phyloP scores from a whole-genome alignment of 2,113 vertebrate species.

The Actenoides hombroni region DNA sequence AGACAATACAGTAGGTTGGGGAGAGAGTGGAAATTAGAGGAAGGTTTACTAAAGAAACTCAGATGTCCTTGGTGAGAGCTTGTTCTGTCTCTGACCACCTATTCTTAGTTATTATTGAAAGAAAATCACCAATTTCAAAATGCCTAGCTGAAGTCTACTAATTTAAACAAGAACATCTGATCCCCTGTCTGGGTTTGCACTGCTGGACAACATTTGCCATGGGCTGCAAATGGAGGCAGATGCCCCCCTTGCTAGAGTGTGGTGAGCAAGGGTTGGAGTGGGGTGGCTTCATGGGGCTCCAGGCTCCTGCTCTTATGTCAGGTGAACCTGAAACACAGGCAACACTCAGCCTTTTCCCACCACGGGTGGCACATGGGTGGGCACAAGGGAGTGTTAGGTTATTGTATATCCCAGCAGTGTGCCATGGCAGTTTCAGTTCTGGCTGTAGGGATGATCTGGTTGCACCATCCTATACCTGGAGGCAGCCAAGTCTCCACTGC shows the following conservation, averaged over 20 bases:
- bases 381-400: fast-evolving
- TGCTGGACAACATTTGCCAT: not conserved
- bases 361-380: fast-evolving
- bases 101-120: not conserved
- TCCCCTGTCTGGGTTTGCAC: not conserved
- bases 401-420: not conserved
- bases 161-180: not conserved
- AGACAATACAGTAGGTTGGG: not conserved
- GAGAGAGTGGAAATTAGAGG: not conserved
- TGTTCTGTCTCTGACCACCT: not conserved
- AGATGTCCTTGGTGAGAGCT: not conserved
- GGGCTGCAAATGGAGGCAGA: not conserved
- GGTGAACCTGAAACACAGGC: not conserved
- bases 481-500: not conserved
- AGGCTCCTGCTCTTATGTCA: not conserved
- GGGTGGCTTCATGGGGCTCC: not conserved
- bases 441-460: not conserved
- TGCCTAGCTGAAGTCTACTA: not conserved
- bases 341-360: not conserved
- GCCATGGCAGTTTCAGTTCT: not conserved
- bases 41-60: not conserved
- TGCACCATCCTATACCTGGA: not conserved
- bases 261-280: not conserved
- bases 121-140: not conserved
- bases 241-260: not conserved